Evolutionary conservation across 1,140 invertebrate species (phyloP), one percentile per base, ranked within the genome.

Genomic region (Popillia japonica): DNA sequence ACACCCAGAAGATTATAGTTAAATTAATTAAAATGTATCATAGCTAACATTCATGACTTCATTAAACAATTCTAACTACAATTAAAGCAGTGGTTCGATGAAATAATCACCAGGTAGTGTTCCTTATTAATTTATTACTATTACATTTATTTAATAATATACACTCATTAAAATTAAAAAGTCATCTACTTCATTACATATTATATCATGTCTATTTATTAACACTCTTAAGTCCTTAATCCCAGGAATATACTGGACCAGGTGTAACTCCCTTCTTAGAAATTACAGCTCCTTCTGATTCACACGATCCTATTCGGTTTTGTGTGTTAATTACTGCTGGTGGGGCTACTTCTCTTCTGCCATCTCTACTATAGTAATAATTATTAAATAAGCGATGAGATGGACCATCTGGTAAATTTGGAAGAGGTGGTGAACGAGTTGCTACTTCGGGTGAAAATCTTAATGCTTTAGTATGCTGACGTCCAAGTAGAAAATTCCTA

Each of bases 361-460:
- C 93, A 90, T 97, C 96, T 82, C 95, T 89, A 0, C 87, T 87
- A 81, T 88, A 94, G 83, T 97, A 97, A 84, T 96, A 96, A 85
- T 96, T 96, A 78, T 90, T 89, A 59, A 91, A 90, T 64, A 93
- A 84, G 77, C 88, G 87, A 85, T 94, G 92, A 73, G 91, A 87
- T 2, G 92, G 90, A 42, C 95, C 96, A 75, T 91, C 92, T 14
- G 95, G 95, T 40, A 97, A 81, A 64, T 90, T 83, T 44, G 96
- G 95, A 22, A 88, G 91, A 4, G 94, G 94, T 83, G 95, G 94
- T 44, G 92, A 95, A 81, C 94, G 90, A 11, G 90, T 87, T 14
- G 93, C 86, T 40, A 93, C 4, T 10, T 88, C 84, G 55, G 93
- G 89, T 78, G 90, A 88, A 83, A 90, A 94, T 84, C 94, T 90